phyloP scores from a whole-genome alignment of 2,888 invertebrate genomes.

The Leucophenga montana region DNA sequence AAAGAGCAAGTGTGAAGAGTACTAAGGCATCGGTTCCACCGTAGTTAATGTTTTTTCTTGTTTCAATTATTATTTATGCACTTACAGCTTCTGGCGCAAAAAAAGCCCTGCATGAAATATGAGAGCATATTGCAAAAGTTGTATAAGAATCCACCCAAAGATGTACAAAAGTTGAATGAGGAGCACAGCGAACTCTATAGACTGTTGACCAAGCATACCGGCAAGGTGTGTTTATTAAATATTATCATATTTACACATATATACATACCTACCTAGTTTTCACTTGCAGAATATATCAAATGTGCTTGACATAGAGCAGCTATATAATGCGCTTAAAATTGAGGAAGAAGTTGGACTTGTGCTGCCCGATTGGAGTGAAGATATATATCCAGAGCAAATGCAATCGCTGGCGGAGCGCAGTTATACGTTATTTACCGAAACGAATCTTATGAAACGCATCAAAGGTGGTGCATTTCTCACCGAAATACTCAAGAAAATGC shows the following conservation, averaged over 20 bases:
- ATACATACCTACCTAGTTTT: not conserved
- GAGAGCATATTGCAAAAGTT: conserved; percentile 74
- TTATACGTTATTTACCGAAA: conserved; percentile 81
- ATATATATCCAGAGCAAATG: conserved; percentile 81
- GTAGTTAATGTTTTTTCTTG: too few relatives aligned
- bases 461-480: conserved; percentile 83
- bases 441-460: conserved; percentile 80
- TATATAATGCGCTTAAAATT: conserved; percentile 82
- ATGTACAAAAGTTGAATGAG: conserved; percentile 74
- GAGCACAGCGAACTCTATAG: conserved; percentile 78
- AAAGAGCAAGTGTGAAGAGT: too few relatives aligned
- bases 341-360: conserved; percentile 79
- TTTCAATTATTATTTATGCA: not conserved
- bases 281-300: conserved; percentile 74
- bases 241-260: not conserved
- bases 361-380: conserved; percentile 84
- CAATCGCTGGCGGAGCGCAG: conserved; percentile 79
- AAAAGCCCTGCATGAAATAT: conserved; percentile 76
- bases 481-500: conserved; percentile 79
- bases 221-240: conserved; percentile 65
- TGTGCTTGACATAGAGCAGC: conserved; percentile 80
- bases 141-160: conserved; percentile 74
- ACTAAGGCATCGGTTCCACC: too few relatives aligned
- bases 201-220: conserved; percentile 77
- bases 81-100: conserved; percentile 71